Evolutionary conservation across 2,888 invertebrate species (phyloP), one percentile per base, ranked within the genome.

Genomic region (Melolontha melolontha): DNA sequence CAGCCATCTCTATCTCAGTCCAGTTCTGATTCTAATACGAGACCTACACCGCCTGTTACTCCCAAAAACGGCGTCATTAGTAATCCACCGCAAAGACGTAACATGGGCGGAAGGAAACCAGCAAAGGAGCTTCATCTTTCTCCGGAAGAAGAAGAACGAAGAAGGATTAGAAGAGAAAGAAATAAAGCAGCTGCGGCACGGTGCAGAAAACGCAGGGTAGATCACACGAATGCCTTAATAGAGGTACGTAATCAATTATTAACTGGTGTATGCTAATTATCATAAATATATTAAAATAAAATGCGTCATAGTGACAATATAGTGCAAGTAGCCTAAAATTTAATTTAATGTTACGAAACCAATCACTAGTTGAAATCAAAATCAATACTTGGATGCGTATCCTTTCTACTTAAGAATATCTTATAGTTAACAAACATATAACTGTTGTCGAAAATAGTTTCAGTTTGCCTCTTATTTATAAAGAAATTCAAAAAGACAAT

Each of bases 181-280:
- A 99, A 99, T 84, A 99, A 99, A 84, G 89, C 95, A 86, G 98
- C 98, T 39, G 98, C 98, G 62, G 98, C 98, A 0, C 89, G 98
- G 74, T 99, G 98, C 84, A 90, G 98, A 79, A 97, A 98, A 83
- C 90, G 98, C 74, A 89, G 98, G 70, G 92, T 98, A 77, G 98
- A 98, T 83, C 96, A 97, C 81, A 98, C 98, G 74, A 96, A 96
- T 85, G 89, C 91, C 75, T 87, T 98, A 39, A 87, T 96, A 76
- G 90, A 91, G 73, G 92, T 92, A 83, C 14, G 40, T 55, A 41
- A 41, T 55, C 34, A 39, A 34, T 55, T 51, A 27, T n/a, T 12
- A 34, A n/a, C n/a, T n/a, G 1, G 4, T 1, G 6, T 34, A 34
- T 10, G 1, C 6, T 5, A 8, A 34, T 34, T 34, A 34, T 34